These are phyloP conservation scores for Gnathonemus echidnorhynchus DNA, from an alignment of 2,113 vertebrate genomes.

Conservation along the genomic window DNA sequence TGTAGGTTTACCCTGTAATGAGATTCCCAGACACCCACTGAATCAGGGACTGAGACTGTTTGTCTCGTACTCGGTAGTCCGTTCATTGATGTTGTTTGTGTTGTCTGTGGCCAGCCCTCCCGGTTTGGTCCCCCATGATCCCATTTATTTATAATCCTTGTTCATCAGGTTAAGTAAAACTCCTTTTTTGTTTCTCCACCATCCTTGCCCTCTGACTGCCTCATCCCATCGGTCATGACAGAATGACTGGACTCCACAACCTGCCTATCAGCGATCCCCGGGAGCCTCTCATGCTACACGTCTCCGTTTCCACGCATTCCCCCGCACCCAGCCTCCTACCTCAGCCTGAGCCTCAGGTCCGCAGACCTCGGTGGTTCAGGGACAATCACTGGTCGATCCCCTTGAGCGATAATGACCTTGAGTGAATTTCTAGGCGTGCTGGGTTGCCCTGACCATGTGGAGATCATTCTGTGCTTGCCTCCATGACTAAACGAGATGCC, in stretches of 20 bases:
- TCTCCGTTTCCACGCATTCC: neutral
- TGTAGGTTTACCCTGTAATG: too few relatives aligned
- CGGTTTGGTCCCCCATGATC: too few relatives aligned
- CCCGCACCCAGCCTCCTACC: neutral
- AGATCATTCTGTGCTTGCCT: neutral
- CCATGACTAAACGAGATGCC: neutral
- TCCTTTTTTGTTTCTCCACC: neutral
- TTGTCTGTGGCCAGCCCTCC: too few relatives aligned
- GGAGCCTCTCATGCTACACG: neutral
- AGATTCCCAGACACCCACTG: too few relatives aligned
- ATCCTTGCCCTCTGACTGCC: neutral
- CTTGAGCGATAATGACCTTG: neutral
- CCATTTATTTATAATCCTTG: neutral
- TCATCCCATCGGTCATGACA: neutral
- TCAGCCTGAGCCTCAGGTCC: too few relatives aligned
- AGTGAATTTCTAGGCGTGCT: neutral
- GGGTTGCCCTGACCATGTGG: neutral
- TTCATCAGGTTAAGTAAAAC: too few relatives aligned
- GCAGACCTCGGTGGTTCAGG: neutral
- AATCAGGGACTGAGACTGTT: too few relatives aligned
- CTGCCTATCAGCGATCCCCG: too few relatives aligned
- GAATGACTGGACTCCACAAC: neutral
- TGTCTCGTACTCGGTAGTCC: too few relatives aligned
- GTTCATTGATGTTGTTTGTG: too few relatives aligned
- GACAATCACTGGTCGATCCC: neutral